Conservation (phyloP, 1,140 invertebrate species). For the Philopotamus ludificatus region DNA sequence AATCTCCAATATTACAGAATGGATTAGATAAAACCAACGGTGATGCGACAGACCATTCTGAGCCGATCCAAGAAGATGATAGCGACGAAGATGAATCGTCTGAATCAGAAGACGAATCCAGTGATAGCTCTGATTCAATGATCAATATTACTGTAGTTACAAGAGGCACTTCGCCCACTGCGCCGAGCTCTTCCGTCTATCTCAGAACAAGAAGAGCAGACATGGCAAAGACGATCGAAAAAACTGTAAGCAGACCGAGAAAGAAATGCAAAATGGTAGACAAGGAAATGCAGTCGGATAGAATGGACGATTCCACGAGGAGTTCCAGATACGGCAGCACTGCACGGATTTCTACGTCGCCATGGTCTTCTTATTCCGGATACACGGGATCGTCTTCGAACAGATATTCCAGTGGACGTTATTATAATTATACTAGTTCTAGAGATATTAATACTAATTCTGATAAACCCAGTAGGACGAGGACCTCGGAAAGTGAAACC, state of each 20-base stretch:
- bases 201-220: conserved; percentile 66
- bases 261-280: conserved; percentile 59
- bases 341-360: conserved; percentile 57
- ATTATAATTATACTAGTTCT: conserved; percentile 43
- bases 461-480: conserved; percentile 39
- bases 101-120: conserved; percentile 33
- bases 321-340: conserved; percentile 60
- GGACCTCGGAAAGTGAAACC: conserved; percentile 17
- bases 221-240: conserved; percentile 68
- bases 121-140: conserved; percentile 46
- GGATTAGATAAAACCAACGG: conserved; percentile 12
- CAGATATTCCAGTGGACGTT: conserved; percentile 48
- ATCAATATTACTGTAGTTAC: conserved; percentile 65
- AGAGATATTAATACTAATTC: conserved; percentile 45
- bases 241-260: conserved; percentile 60
- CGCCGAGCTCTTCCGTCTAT: conserved; percentile 65
- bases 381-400: conserved; percentile 53
- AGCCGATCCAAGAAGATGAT: conserved; percentile 38
- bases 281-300: conserved; percentile 68
- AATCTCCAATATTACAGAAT: background rate
- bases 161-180: conserved; percentile 72
- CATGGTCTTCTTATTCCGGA: conserved; percentile 64
- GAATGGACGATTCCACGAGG: conserved; percentile 62
- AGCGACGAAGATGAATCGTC: conserved; percentile 34
- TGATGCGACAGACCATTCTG: conserved; percentile 27